These are phyloP conservation scores for Nannoperca australis DNA, from an alignment of 2,797 vertebrate species.

Conservation along the genomic window DNA sequence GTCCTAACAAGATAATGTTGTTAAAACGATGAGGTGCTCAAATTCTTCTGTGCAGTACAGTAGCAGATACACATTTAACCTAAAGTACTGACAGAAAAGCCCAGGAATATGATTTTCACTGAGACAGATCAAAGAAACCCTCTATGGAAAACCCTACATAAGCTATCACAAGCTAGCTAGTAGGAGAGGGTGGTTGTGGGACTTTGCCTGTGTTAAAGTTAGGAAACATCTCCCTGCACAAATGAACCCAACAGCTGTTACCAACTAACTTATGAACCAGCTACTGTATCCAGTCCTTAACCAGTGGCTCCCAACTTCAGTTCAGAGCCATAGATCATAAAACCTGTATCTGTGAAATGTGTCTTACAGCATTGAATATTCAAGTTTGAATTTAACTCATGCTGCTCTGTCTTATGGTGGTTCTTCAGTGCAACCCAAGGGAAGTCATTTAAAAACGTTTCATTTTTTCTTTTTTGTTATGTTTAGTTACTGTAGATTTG, in stretches of 20 bases:
- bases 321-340: constrained; percentile 37
- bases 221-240: constrained; percentile 17
- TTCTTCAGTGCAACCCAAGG: constrained; percentile 31
- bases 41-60: background rate
- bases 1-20: background rate
- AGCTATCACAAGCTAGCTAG: constrained; percentile 3
- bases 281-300: constrained; percentile 11
- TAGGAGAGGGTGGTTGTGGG: background rate
- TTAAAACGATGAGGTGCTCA: background rate
- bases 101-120: constrained; percentile 9
- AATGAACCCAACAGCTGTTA: constrained; percentile 42
- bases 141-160: background rate
- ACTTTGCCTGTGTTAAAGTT: constrained; percentile 15
- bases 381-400: constrained; percentile 31
- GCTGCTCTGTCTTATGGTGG: constrained; percentile 14
- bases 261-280: constrained; percentile 22
- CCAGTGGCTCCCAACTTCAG: constrained; percentile 13
- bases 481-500: background rate
- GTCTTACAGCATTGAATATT: constrained; percentile 47
- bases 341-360: constrained; percentile 37
- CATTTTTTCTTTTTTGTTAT: background rate
- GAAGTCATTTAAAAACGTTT: constrained; percentile 48
- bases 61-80: background rate
- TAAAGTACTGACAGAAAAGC: constrained; percentile 16
- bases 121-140: constrained; percentile 11